Evolutionary conservation across 2,797 vertebrate genomes (phyloP).

Genomic region (Sebastiscus tertius): DNA sequence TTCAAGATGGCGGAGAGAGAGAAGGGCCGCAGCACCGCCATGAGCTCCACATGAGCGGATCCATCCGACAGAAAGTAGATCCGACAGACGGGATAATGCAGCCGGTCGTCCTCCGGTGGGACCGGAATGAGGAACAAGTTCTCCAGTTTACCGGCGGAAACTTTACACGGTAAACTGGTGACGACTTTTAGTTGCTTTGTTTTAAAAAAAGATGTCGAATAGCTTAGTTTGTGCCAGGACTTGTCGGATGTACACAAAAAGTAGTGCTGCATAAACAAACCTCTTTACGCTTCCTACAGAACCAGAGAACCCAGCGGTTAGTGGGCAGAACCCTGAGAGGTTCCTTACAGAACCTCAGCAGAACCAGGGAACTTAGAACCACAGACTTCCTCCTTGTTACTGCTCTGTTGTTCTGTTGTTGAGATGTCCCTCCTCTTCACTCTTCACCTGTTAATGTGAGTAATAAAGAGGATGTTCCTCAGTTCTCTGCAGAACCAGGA

Average conservation of each 20-base stretch:
- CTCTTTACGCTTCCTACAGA: conserved; percentile 68
- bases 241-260: conserved; percentile 79
- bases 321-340: conserved; percentile 17
- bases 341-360: neutral
- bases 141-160: accelerated
- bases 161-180: accelerated
- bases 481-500: neutral
- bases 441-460: neutral
- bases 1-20: conserved; percentile 83
- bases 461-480: neutral
- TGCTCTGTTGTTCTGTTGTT: neutral
- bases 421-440: neutral
- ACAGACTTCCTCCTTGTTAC: neutral
- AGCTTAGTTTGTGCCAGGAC: conserved; percentile 8
- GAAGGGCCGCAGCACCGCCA: conserved; percentile 76
- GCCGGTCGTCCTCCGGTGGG: neutral
- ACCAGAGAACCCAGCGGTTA: neutral
- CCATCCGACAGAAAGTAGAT: conserved; percentile 75
- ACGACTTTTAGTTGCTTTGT: neutral
- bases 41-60: neutral
- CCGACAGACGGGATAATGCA: conserved; percentile 46
- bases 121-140: neutral
- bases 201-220: neutral
- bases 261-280: conserved; percentile 83
- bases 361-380: neutral